These are phyloP conservation scores for Sardinella longiceps DNA, from an alignment of 2,797 vertebrate species.

Conservation along the genomic window DNA sequence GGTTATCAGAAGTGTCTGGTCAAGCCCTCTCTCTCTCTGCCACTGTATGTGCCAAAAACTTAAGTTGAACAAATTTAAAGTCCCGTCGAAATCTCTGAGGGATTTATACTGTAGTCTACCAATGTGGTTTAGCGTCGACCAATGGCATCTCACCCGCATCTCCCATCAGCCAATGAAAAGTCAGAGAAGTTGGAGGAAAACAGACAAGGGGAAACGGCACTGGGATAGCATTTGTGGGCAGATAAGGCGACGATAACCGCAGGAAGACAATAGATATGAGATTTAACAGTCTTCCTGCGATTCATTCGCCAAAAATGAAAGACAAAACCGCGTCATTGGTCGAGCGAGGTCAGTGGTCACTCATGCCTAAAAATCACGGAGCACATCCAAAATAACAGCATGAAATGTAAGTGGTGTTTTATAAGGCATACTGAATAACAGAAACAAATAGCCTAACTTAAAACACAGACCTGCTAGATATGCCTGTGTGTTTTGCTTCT, in stretches of 20 bases:
- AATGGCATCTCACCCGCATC: conserved; percentile 44
- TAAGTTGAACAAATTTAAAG: neutral
- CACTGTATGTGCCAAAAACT: neutral
- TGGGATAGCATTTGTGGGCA: neutral
- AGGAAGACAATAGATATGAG: conserved; percentile 32
- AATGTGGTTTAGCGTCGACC: conserved; percentile 47
- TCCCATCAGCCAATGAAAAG: conserved; percentile 43
- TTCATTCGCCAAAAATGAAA: conserved; percentile 38
- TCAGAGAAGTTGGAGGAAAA: conserved; percentile 31
- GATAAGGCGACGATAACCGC: neutral
- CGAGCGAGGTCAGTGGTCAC: neutral
- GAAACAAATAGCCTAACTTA: too few relatives aligned
- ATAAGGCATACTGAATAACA: too few relatives aligned
- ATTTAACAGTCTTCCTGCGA: conserved; percentile 42
- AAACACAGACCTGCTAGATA: too few relatives aligned
- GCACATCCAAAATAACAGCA: too few relatives aligned
- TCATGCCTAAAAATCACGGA: too few relatives aligned
- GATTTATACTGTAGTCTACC: conserved; percentile 37
- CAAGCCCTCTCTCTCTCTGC: neutral
- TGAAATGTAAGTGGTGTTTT: too few relatives aligned
- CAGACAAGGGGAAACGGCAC: conserved; percentile 29
- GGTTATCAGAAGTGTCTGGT: neutral
- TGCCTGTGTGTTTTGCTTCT: too few relatives aligned
- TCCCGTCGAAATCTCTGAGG: neutral
- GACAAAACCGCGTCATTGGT: conserved; percentile 3